Evolutionary conservation across 2,797 vertebrate genomes (phyloP).

Genomic region (Sebastes iracundus): DNA sequence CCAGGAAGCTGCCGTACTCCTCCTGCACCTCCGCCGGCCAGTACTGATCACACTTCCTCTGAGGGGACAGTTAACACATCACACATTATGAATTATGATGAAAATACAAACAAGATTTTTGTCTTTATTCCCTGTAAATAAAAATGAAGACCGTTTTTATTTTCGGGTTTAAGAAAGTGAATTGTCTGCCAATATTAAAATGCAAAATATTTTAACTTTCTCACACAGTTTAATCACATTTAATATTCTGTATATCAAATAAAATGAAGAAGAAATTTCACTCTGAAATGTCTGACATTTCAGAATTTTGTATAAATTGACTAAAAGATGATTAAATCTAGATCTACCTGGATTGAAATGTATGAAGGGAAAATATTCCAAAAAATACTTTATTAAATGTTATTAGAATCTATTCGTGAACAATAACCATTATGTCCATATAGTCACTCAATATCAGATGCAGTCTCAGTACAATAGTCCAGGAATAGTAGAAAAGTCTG

Average conservation of each 20-base stretch:
- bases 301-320: neutral
- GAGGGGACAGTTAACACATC: constrained; percentile 29
- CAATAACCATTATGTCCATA: neutral
- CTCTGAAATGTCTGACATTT: neutral
- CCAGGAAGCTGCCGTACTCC: constrained; percentile 91
- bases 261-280: neutral
- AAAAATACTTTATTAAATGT: neutral
- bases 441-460: neutral
- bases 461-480: neutral
- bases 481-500: neutral
- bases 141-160: neutral
- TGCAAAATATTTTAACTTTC: neutral
- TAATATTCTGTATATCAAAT: neutral
- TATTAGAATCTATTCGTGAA: neutral
- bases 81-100: neutral
- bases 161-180: neutral
- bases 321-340: neutral
- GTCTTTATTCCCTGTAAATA: neutral
- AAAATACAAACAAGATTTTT: neutral
- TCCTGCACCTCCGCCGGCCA: constrained; percentile 94
- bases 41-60: constrained; percentile 99
- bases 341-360: neutral
- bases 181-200: neutral
- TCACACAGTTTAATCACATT: neutral
- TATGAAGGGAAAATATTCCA: neutral